Conservation (phyloP, 2,888 invertebrate genomes). For the Trissolcus brochymenae region DNA sequence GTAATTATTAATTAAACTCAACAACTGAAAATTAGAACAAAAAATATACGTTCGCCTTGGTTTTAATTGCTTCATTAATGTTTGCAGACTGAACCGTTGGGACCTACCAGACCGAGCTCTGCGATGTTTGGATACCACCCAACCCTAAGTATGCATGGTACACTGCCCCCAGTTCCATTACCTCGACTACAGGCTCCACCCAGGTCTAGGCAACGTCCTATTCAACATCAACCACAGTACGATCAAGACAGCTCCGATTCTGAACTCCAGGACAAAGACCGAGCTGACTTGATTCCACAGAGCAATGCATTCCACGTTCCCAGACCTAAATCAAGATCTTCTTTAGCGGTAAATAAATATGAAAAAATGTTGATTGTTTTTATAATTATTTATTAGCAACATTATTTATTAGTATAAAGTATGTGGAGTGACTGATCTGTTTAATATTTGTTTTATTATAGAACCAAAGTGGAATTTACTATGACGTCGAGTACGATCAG, state of each 20-base stretch:
- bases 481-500: slow-evolving; percentile 91
- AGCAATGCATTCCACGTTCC: slow-evolving; percentile 85
- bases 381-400: too few relatives aligned
- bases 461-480: slow-evolving; percentile 94
- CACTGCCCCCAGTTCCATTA: slow-evolving; percentile 84
- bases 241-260: slow-evolving; percentile 75
- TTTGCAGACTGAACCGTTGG: slow-evolving; percentile 83
- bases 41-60: background rate
- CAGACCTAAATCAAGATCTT: slow-evolving; percentile 88
- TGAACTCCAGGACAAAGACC: slow-evolving; percentile 81
- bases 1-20: slow-evolving; percentile 74
- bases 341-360: slow-evolving; percentile 78
- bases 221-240: slow-evolving; percentile 61
- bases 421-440: too few relatives aligned
- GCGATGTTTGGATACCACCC: slow-evolving; percentile 89
- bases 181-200: slow-evolving; percentile 79
- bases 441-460: slow-evolving; percentile 75
- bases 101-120: slow-evolving; percentile 86
- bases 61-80: slow-evolving; percentile 81
- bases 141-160: slow-evolving; percentile 78
- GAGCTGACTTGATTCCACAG: slow-evolving; percentile 84
- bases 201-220: slow-evolving; percentile 63
- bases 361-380: too few relatives aligned
- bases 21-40: background rate
- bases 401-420: too few relatives aligned